Percentiles rank a stretch among this genome's conserved stretches.
These are phyloP conservation scores for Eristalis arbustorum DNA, from an alignment of 2,888 invertebrate species.

Conservation along the genomic window DNA sequence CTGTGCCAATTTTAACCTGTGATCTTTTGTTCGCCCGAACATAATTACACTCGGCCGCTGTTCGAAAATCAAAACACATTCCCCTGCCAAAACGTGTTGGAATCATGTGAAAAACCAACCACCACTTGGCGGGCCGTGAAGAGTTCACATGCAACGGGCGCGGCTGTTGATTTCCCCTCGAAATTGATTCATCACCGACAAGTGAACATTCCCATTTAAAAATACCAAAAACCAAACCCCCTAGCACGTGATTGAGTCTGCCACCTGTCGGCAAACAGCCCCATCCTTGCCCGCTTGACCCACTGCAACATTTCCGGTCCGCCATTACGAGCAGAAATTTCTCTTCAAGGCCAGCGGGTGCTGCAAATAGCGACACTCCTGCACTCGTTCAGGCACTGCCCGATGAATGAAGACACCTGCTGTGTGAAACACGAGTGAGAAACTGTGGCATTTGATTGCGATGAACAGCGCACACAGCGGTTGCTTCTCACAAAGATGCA, in stretches of 20 bases:
- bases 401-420: not conserved
- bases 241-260: constrained; percentile 7
- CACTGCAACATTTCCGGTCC: constrained; percentile 14
- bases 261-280: constrained; percentile 5
- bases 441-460: not conserved
- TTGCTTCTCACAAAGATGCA: not conserved
- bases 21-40: not conserved
- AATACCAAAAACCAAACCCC: not conserved
- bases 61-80: constrained; percentile 14
- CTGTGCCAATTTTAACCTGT: not conserved
- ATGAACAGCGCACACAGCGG: not conserved
- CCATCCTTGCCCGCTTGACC: not conserved
- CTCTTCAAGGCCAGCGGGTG: constrained; percentile 1
- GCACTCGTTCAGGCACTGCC: not conserved
- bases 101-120: constrained; percentile 25
- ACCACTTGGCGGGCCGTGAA: not conserved
- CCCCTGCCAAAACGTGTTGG: constrained; percentile 29
- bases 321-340: not conserved
- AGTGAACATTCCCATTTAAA: not conserved
- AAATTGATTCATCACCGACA: not conserved
- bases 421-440: not conserved
- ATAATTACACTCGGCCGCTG: not conserved
- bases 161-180: constrained; percentile 2
- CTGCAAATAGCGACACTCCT: not conserved
- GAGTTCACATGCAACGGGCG: not conserved